Base-by-base conservation (phyloP, 2,888 invertebrate genomes). In the Eudemis profundana region DNA sequence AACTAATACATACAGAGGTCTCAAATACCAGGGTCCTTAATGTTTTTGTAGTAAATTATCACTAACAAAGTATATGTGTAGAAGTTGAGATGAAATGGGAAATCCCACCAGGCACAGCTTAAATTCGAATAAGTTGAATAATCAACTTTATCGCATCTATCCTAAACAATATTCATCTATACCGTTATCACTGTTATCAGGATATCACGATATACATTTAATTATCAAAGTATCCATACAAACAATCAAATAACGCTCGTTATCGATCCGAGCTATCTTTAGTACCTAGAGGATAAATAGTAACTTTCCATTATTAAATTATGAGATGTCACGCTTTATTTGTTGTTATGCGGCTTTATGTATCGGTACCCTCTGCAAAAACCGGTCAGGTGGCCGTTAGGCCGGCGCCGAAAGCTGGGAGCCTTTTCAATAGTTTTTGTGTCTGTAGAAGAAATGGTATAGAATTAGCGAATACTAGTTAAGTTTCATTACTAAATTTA, bases 281-380 rank as follows among this genome's bases (percentile, higher is more conserved):
- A 36, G 2, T 38, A 40, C 5, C 21, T 40, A 23, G 21, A 47
- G 8, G 14, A 49, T 27, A 10, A 27, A 14, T 15, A 38, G 44
- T 27, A 19, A 64, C 57, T 64, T 64, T 64, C 63, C 57, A 57
- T 64, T 59, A 64, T 59, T 64, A 44, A 50, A 64, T 57, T 50
- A 12, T 46, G 17, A 27, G 42, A 29, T 51, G 54, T 57, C 50
- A 64, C 57, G 40, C 56, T 49, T 56, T 56, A 42, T 49, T 49
- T 29, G 54, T 47, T 54, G 53, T 63, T 50, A 64, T 59, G 57
- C 51, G 51, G 57, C 51, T 51, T 64, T 51, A 51, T 19, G 42
- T 21, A 61, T 56, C 33, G 15, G 50, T 57, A 64, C 36, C 64
- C 56, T 59, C 44, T 64, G 44, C 64, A 50, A 57, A 63, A 63